These are phyloP conservation scores for Anthonomus grandis DNA, from an alignment of 1,140 invertebrate species.

Conservation along the genomic window DNA sequence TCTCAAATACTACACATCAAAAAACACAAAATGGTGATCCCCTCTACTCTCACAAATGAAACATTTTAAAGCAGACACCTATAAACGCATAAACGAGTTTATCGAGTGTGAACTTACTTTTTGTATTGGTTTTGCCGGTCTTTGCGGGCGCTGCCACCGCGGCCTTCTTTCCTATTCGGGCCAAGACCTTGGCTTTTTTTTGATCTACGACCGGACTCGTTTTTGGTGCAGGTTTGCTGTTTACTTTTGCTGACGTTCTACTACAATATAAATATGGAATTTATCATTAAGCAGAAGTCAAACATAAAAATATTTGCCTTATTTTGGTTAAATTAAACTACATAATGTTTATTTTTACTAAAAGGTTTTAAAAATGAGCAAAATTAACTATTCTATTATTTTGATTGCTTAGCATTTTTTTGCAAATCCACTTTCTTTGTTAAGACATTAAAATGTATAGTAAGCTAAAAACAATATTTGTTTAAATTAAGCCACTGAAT, in stretches of 20 bases:
- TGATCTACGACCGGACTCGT: constrained; percentile 42
- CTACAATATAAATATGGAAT: constrained; percentile 2
- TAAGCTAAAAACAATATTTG: too few species aligned
- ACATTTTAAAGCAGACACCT: not conserved
- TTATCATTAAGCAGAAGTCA: not conserved
- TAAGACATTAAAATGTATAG: too few species aligned
- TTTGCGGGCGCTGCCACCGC: constrained; percentile 16
- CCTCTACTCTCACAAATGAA: constrained; percentile 9
- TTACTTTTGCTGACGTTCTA: constrained; percentile 17
- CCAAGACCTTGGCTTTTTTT: constrained; percentile 47
- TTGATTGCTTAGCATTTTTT: too few species aligned
- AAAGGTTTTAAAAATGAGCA: too few species aligned
- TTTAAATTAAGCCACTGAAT: too few species aligned
- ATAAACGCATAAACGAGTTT: not conserved
- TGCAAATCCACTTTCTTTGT: too few species aligned
- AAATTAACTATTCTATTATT: too few species aligned
- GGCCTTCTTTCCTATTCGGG: constrained; percentile 43
- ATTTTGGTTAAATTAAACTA: too few species aligned
- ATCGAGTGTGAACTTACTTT: constrained; percentile 20
- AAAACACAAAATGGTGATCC: constrained; percentile 9
- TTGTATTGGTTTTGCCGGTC: constrained; percentile 6
- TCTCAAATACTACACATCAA: not conserved
- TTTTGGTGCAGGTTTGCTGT: constrained; percentile 26
- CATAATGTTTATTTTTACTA: too few species aligned
- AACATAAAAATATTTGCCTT: too few species aligned